These are phyloP conservation scores for Atlantisia rogersi DNA, from an alignment of 2,113 vertebrate genomes.

Conservation along the genomic window DNA sequence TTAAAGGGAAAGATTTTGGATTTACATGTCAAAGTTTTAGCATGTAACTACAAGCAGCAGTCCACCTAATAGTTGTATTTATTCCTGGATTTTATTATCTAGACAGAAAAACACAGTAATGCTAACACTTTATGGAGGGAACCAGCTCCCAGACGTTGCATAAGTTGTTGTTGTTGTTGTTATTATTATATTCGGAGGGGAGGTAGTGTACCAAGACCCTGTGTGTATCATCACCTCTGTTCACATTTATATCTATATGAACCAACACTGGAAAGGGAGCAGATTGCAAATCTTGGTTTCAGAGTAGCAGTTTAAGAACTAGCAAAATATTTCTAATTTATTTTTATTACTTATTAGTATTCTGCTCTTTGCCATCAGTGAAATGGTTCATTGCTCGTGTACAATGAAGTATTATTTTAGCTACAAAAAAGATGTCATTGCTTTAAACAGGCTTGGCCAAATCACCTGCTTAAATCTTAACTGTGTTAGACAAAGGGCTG, in stretches of 20 bases:
- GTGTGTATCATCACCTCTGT: not conserved
- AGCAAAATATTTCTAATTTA: not conserved
- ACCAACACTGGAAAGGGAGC: not conserved
- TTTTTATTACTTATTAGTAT: not conserved
- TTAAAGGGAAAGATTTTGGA: not conserved
- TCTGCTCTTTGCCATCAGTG: not conserved
- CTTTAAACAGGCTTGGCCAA: slow-evolving; percentile 2
- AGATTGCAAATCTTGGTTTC: not conserved
- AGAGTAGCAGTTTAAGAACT: not conserved
- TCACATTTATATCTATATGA: not conserved
- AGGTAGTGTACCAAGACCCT: not conserved
- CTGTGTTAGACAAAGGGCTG: not conserved
- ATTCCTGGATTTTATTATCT: not conserved
- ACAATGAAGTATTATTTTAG: slow-evolving; percentile 17
- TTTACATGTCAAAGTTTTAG: not conserved
- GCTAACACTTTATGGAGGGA: not conserved
- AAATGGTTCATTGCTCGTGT: not conserved
- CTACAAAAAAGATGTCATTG: slow-evolving; percentile 4
- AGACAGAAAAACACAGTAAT: not conserved
- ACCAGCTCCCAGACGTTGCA: not conserved
- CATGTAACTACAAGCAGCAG: not conserved
- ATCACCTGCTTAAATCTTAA: slow-evolving; percentile 40
- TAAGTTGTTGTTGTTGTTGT: not conserved
- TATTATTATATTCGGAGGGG: not conserved
- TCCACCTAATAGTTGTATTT: not conserved